Conservation (phyloP, 2,797 vertebrate species). For the Sebastes itinus region DNA sequence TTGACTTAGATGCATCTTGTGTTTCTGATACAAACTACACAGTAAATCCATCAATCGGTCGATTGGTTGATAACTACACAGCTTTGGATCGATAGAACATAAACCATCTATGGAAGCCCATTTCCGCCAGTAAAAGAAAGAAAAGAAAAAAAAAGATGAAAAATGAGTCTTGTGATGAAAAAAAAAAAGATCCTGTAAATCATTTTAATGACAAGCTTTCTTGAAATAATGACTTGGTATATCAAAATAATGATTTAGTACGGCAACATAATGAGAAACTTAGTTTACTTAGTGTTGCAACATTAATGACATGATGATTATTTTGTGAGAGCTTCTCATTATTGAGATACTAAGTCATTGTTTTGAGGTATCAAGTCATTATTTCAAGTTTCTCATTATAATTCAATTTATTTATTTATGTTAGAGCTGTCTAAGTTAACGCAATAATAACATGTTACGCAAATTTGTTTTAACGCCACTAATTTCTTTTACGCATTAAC, state of each 20-base stretch:
- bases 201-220: not conserved
- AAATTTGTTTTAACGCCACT: too few relatives aligned
- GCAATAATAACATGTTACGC: too few relatives aligned
- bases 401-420: not conserved
- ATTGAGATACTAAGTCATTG: not conserved
- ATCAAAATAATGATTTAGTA: not conserved
- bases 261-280: not conserved
- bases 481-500: too few relatives aligned
- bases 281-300: not conserved
- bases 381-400: not conserved
- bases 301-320: not conserved
- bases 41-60: not conserved
- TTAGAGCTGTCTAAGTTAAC: too few relatives aligned
- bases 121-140: not conserved
- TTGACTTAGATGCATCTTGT: constrained; percentile 54
- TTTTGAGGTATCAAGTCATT: not conserved
- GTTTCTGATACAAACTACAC: constrained; percentile 48
- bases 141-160: not conserved
- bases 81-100: constrained; percentile 33
- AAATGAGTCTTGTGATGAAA: not conserved
- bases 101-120: not conserved
- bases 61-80: constrained; percentile 16
- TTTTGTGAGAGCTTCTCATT: not conserved
- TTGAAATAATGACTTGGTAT: not conserved
- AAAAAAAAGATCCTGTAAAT: not conserved